Percentiles rank a stretch among this genome's conserved stretches.
Conservation (phyloP, 2,797 vertebrate species). For the Gastrophryne carolinensis region DNA sequence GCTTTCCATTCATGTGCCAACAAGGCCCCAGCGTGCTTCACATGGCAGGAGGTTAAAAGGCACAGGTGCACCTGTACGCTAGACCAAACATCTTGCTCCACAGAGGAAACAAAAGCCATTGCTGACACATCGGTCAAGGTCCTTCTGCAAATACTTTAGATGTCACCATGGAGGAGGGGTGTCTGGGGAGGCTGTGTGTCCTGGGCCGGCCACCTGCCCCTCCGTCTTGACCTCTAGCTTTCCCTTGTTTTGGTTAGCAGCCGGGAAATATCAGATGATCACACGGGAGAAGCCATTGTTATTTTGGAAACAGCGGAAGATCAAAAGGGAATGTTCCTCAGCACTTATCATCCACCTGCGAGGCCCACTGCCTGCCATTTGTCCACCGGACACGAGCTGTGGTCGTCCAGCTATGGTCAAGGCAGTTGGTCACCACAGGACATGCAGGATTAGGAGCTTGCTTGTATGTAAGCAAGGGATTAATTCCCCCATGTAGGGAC, state of each 20-base stretch:
- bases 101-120: slow-evolving; percentile 7
- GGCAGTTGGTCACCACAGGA: not conserved
- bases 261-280: slow-evolving; percentile 1
- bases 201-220: slow-evolving; percentile 19
- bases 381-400: not conserved
- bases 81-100: slow-evolving; percentile 72
- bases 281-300: slow-evolving; percentile 5
- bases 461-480: no score
- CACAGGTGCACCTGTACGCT: slow-evolving; percentile 70
- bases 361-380: not conserved
- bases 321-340: slow-evolving; percentile 18
- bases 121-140: slow-evolving; percentile 37
- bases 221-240: not conserved
- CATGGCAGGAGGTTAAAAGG: slow-evolving; percentile 65
- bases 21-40: slow-evolving; percentile 51
- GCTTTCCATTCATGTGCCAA: slow-evolving; percentile 5
- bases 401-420: not conserved
- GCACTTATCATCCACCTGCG: slow-evolving; percentile 28
- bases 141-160: slow-evolving; percentile 8
- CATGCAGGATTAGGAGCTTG: not conserved
- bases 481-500: no score
- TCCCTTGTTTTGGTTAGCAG: not conserved
- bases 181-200: not conserved
- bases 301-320: slow-evolving; percentile 30
- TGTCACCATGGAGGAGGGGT: not conserved